Conservation (phyloP, 2,113 vertebrate genomes). For the Ondatra zibethicus region DNA sequence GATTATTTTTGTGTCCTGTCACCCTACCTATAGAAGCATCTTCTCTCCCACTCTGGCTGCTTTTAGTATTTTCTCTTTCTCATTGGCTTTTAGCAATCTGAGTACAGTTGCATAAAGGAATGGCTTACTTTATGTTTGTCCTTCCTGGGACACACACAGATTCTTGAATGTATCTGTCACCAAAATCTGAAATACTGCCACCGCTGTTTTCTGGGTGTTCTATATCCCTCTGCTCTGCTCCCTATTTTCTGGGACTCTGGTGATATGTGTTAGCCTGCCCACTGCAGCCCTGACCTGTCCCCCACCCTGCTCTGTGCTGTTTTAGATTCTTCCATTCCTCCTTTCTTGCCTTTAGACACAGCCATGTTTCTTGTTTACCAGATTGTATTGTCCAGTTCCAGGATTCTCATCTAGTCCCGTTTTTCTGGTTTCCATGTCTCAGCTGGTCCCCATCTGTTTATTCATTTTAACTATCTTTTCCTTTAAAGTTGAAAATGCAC, state of each 20-base stretch:
- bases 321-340: no score
- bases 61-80: background rate
- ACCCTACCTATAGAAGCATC: background rate
- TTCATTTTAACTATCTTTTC: constrained; percentile 15
- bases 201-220: background rate
- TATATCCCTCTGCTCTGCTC: background rate
- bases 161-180: background rate
- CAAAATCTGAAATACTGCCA: background rate
- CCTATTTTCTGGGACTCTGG: background rate
- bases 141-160: background rate
- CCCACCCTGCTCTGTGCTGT: background rate
- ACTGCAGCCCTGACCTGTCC: fast-evolving
- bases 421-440: background rate
- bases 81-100: background rate
- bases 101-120: background rate
- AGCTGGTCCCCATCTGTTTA: background rate
- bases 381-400: background rate
- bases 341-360: background rate
- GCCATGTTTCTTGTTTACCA: background rate
- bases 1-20: background rate
- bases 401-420: background rate
- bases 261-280: fast-evolving
- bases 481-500: background rate
- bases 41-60: background rate
- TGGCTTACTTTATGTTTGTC: background rate